Evolutionary conservation across 1,140 invertebrate species (phyloP).

Genomic region (Nasonia longicornis): DNA sequence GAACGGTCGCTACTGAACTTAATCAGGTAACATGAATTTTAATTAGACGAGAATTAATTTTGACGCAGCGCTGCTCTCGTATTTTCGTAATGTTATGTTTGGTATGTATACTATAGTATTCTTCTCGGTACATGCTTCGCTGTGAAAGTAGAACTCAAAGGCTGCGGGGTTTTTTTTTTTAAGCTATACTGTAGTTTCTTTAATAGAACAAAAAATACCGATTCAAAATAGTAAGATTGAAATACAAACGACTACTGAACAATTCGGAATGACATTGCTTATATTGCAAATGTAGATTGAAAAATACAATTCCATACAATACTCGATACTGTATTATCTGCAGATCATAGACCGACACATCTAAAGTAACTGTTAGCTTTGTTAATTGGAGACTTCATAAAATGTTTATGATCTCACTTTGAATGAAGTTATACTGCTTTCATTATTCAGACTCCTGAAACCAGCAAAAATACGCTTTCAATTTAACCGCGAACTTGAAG

Average conservation of each 20-base stretch:
- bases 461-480: conserved; percentile 24
- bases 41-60: conserved; percentile 41
- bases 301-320: neutral
- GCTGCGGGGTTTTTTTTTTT: too few species aligned
- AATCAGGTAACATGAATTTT: conserved; percentile 73
- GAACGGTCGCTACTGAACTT: conserved; percentile 78
- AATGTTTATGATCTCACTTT: neutral
- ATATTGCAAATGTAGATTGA: neutral
- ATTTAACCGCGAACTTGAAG: conserved; percentile 29
- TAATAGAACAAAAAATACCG: too few species aligned
- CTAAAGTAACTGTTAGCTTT: neutral
- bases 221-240: too few species aligned
- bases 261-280: neutral
- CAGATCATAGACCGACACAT: neutral
- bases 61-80: conserved; percentile 51
- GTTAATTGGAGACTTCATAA: neutral
- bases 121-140: neutral
- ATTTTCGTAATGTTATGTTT: neutral
- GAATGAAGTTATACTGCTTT: conserved; percentile 48
- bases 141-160: neutral
- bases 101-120: neutral
- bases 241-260: too few species aligned
- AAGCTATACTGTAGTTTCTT: too few species aligned
- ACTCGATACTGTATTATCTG: neutral
- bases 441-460: conserved; percentile 38